Base-by-base conservation (phyloP, 2,113 vertebrate species). In the Heterotis niloticus region DNA sequence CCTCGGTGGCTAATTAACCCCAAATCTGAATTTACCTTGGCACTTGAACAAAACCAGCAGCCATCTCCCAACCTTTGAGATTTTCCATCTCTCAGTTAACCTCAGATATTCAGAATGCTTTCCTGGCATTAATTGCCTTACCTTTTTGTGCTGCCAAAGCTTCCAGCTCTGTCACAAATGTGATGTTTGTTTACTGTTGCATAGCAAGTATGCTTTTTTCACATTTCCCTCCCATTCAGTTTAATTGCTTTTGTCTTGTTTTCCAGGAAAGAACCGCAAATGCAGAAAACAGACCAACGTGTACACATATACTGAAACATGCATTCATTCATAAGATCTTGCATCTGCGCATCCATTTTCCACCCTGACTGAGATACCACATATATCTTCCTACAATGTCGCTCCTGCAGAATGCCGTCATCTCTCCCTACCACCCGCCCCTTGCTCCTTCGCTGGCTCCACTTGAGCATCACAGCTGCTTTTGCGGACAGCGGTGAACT, bases 1-100 rank as follows among this genome's bases (percentile, higher is more conserved):
- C 81, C 80, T 84, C 76, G 59, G 78, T 76, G 80, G 67, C 75
- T 84, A 80, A 84, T 85, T 84, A 85, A 84, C 78, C 77, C 77
- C 67, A 80, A 44, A 76, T 76, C 14, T 64, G 76, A 79, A 79
- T 64, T 59, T 76, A 79, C 71, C 65, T 75, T 79, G 78, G 18
- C 59, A 69, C 17, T 57, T 74, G 24, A 10, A 59, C 34, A 44
- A 10, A 74, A 28, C 54, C 12, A 24, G 3, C 20, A 62, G 59
- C 20, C 14, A 14, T 44, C 59, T 17, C 20, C 59, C 59, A 17
- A 62, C 59, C 59, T 62, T 14, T 62, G 20, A 14, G 13, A 14
- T 62, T 62, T 62, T 62, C 59, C 59, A 62, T 28, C 67, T 24
- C 14, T 9, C 28, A 17, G 4, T 34, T 18, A 18, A 26, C 5